Conservation (phyloP, 2,113 vertebrate genomes). For the Rhagologus leucostigma region DNA sequence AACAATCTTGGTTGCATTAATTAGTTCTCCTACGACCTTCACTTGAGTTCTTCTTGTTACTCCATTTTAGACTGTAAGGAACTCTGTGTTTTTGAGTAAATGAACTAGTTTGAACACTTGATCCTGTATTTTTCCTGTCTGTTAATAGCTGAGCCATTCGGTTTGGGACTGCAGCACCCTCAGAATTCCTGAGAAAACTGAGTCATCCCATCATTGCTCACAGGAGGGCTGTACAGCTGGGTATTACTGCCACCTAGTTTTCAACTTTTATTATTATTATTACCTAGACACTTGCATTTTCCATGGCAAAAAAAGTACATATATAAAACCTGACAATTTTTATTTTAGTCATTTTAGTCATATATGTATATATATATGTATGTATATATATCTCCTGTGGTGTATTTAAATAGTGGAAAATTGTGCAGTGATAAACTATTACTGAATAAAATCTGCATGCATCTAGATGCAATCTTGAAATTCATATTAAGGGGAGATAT, state of each 20-base stretch:
- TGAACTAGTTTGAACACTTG: not conserved
- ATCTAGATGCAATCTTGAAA: not conserved
- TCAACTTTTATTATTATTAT: not conserved
- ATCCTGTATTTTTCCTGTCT: not conserved
- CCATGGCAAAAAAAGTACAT: not conserved
- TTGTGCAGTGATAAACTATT: not conserved
- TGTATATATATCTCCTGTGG: not conserved
- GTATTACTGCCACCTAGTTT: constrained; percentile 70
- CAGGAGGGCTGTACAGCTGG: not conserved
- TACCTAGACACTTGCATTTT: not conserved
- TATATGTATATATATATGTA: not conserved
- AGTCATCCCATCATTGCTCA: not conserved
- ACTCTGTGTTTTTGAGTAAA: not conserved
- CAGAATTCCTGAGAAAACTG: constrained; percentile 25
- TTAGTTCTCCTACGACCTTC: not conserved
- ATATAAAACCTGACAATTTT: not conserved
- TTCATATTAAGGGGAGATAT: not conserved
- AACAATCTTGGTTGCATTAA: not conserved
- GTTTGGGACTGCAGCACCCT: not conserved
- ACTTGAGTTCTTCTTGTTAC: not conserved
- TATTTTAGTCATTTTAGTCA: not conserved
- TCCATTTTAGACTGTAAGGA: not conserved
- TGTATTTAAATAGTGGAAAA: not conserved
- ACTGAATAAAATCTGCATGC: not conserved
- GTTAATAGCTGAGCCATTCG: constrained; percentile 11